Percentiles rank a stretch among this genome's conserved stretches.
Conservation (phyloP, 2,113 vertebrate species). For the Bungarus multicinctus region DNA sequence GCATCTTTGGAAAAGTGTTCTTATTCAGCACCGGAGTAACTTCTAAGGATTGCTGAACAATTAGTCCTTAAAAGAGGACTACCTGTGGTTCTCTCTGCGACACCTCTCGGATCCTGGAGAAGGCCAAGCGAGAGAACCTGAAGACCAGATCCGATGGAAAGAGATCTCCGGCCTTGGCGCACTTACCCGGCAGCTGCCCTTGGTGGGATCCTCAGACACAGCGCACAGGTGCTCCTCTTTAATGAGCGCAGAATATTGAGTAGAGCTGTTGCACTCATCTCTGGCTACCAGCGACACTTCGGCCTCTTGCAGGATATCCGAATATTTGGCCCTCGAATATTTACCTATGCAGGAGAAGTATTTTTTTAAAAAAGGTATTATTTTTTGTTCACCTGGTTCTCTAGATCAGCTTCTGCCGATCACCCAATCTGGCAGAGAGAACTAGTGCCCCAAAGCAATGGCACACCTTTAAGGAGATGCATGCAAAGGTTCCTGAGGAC, state of each 20-base stretch:
- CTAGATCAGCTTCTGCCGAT: background rate
- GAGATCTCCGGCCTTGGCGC: background rate
- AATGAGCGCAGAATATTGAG: background rate
- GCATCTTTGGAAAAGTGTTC: background rate
- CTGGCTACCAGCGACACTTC: accelerated
- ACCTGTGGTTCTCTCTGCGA: background rate
- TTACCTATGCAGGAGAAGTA: background rate
- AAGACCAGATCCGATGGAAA: background rate
- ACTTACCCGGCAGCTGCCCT: slow-evolving; percentile 1
- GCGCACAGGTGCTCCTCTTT: background rate
- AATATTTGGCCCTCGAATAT: background rate
- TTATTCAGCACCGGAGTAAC: accelerated
- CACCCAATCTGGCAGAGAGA: background rate
- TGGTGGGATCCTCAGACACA: background rate
- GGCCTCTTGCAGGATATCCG: slow-evolving; percentile 46
- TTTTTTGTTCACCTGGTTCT: background rate
- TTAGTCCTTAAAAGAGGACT: background rate
- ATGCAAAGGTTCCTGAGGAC: background rate
- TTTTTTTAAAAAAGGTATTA: background rate
- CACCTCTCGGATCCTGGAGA: background rate
- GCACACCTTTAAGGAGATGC: background rate
- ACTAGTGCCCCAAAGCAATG: background rate
- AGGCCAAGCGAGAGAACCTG: too few species aligned
- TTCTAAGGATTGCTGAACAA: background rate
- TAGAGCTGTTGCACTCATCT: background rate